phyloP scores from a whole-genome alignment of 2,888 invertebrate genomes.

The Chymomyza amoena region DNA sequence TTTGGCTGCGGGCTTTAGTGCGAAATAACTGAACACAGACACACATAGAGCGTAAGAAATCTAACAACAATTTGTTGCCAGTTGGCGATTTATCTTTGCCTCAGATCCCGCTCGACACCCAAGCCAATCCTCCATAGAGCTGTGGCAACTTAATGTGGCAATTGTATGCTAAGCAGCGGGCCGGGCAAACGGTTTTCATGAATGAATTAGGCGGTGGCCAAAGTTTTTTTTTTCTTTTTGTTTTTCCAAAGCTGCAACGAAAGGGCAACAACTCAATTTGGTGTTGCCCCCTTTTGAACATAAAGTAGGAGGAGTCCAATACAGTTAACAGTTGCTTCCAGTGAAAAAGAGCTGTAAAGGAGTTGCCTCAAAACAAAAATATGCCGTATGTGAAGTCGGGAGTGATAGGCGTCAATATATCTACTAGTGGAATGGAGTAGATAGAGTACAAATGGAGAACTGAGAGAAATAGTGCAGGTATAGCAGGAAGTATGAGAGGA shows the following conservation, averaged over 20 bases:
- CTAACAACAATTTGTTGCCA: constrained; percentile 48
- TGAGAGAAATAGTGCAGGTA: too few relatives aligned
- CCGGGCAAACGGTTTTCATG: constrained; percentile 61
- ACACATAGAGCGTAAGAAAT: constrained; percentile 21
- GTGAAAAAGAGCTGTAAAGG: neutral
- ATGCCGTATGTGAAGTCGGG: too few relatives aligned
- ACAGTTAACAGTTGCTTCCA: constrained; percentile 45
- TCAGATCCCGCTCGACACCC: constrained; percentile 15
- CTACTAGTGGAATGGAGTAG: too few relatives aligned
- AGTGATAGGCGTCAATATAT: too few relatives aligned
- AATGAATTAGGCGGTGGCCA: constrained; percentile 64
- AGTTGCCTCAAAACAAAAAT: neutral
- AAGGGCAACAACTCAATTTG: constrained; percentile 69
- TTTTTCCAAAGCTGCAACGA: constrained; percentile 48
- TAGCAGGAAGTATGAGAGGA: too few relatives aligned
- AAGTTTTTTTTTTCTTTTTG: constrained; percentile 23
- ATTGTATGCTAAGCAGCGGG: constrained; percentile 72
- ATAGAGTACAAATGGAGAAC: too few relatives aligned
- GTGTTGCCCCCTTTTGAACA: neutral
- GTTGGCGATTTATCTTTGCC: constrained; percentile 67
- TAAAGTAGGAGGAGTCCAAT: neutral
- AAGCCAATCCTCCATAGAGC: constrained; percentile 31
- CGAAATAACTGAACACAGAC: constrained; percentile 51
- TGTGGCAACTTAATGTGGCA: constrained; percentile 69
- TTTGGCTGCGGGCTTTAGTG: constrained; percentile 59